phyloP scores from a whole-genome alignment of 2,888 invertebrate species.

The Ichneumoninae sp. region DNA sequence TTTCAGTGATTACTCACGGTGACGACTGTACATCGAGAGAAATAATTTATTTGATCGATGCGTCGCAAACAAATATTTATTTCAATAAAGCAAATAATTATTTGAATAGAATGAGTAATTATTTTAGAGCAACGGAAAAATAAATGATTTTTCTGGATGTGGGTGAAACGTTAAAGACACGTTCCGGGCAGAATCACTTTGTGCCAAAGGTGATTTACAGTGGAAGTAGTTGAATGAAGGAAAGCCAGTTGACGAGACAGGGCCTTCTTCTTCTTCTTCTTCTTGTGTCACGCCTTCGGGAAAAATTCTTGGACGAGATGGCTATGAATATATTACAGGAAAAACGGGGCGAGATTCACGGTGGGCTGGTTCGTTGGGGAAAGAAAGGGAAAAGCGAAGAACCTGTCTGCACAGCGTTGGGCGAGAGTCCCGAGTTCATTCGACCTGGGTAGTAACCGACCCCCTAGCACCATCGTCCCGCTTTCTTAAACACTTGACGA shows the following conservation, averaged over 20 bases:
- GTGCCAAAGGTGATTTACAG: constrained; percentile 21
- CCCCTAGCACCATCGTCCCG: constrained; percentile 50
- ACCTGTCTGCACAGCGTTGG: constrained; percentile 49
- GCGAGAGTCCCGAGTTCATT: constrained; percentile 72
- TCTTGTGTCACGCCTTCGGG: constrained; percentile 55
- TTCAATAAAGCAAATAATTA: not conserved
- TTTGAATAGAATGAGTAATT: not conserved
- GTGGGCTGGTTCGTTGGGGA: not conserved
- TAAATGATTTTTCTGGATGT: not conserved
- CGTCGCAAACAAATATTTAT: too few species aligned
- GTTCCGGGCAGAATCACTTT: not conserved
- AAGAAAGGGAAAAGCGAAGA: constrained; percentile 45
- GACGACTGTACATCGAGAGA: too few species aligned
- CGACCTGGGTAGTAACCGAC: constrained; percentile 69
- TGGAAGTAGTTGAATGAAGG: constrained; percentile 27
- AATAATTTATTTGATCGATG: too few species aligned
- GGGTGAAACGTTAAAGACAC: not conserved
- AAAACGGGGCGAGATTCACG: constrained; percentile 49
- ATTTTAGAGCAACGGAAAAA: not conserved
- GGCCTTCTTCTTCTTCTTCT: constrained; percentile 26
- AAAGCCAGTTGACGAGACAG: constrained; percentile 42
- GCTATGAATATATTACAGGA: constrained; percentile 82
- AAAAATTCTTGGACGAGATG: constrained; percentile 72
- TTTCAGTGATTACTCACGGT: too few species aligned
- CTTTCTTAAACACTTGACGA: constrained; percentile 78